These are phyloP conservation scores for Lathamus discolor DNA, from an alignment of 2,113 vertebrate genomes.

Conservation along the genomic window DNA sequence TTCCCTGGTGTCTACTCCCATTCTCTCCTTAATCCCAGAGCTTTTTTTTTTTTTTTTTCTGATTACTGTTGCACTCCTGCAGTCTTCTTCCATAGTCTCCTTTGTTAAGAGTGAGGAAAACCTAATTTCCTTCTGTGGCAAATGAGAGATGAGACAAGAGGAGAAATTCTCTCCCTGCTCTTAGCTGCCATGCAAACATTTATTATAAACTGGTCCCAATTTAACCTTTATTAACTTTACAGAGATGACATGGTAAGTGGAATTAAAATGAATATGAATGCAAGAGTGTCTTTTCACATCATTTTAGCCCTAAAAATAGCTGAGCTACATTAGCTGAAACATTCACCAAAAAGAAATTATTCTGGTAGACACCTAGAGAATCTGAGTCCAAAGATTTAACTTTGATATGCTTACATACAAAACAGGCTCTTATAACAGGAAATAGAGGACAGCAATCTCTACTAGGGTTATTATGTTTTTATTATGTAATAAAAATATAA, in stretches of 20 bases:
- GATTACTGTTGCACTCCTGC: neutral
- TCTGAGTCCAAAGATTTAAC: neutral
- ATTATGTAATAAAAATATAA: neutral
- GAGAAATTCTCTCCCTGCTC: neutral
- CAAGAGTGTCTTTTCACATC: neutral
- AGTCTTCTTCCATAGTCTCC: neutral
- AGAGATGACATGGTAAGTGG: neutral
- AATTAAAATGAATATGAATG: constrained; percentile 6
- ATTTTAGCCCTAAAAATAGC: neutral
- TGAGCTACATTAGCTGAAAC: neutral
- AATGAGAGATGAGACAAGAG: neutral
- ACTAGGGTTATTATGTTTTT: neutral
- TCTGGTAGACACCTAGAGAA: neutral
- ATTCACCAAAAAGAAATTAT: neutral
- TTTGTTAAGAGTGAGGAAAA: neutral
- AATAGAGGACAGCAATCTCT: neutral
- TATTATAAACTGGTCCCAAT: neutral
- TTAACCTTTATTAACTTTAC: constrained; percentile 12
- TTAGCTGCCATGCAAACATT: neutral
- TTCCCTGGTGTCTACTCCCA: neutral
- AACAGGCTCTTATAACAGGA: neutral
- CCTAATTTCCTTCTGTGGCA: neutral
- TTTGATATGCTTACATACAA: neutral
- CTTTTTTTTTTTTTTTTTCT: neutral
- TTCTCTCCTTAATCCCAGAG: neutral